These are phyloP conservation scores for Eupithecia subumbrata DNA, from an alignment of 2,888 invertebrate species.

Conservation along the genomic window DNA sequence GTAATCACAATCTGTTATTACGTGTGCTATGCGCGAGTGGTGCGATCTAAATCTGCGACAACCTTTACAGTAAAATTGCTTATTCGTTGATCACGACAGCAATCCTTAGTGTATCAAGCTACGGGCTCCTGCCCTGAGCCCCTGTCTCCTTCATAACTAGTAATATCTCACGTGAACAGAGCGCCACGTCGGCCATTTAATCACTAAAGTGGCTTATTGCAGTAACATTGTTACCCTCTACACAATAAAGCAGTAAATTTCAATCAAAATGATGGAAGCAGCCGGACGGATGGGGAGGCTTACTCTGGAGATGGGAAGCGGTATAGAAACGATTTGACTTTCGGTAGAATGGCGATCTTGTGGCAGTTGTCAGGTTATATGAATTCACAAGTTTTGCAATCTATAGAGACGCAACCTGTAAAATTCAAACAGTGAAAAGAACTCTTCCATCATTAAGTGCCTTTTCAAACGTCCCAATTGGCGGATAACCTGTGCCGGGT, in stretches of 20 bases:
- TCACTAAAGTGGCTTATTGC: conserved; percentile 79
- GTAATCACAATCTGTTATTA: too few relatives aligned
- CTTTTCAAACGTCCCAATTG: too few relatives aligned
- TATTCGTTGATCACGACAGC: background rate
- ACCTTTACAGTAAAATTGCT: background rate
- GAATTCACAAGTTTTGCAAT: background rate
- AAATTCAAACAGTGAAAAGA: background rate
- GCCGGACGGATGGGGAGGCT: conserved; percentile 61
- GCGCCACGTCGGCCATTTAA: conserved; percentile 63
- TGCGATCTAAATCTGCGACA: background rate
- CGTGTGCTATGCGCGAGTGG: too few relatives aligned
- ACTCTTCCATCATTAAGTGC: background rate
- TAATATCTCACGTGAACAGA: conserved; percentile 40
- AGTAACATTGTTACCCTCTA: conserved; percentile 68
- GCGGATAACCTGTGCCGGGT: too few relatives aligned
- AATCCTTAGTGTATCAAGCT: background rate
- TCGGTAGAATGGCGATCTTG: background rate
- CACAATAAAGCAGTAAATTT: conserved; percentile 75
- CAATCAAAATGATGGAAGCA: conserved; percentile 78
- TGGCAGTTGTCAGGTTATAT: background rate
- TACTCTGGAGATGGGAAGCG: conserved; percentile 57
- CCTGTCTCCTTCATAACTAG: background rate
- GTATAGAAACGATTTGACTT: conserved; percentile 13
- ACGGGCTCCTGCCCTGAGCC: background rate
- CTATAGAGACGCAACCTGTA: too few relatives aligned